Evolutionary conservation across 2,888 invertebrate genomes (phyloP), one percentile per base, ranked within the genome.

Genomic region (Fragum sueziense): DNA sequence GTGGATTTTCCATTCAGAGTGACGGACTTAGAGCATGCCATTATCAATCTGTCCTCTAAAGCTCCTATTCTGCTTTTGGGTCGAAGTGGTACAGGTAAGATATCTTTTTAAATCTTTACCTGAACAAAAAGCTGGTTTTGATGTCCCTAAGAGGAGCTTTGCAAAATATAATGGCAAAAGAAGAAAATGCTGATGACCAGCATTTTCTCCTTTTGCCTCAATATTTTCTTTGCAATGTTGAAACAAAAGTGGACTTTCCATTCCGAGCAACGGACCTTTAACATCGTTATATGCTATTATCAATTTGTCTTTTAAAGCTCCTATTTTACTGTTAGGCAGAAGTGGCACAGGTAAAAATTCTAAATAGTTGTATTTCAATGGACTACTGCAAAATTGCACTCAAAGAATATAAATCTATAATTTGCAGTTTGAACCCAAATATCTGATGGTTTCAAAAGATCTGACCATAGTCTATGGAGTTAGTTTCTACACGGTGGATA

Each of bases 1-100:
- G 88, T 91, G 11, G 90, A 91, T 72, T 90, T 91, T 51, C 91
- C 91, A 14, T 91, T 91, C 86, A 84, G 88, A 9, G 91, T 91
- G 57, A 91, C 90, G 20, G 90, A 90, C 68, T 81, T 86, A n/a
- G 91, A 91, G 74, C 88, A 90, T 76, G 88, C 87, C 20, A 89
- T 91, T 33, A 91, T 91, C 75, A 86, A 88, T 69, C 80, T 91
- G 27, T 70, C 74, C 29, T 84, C 88, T 0, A 80, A 75, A 29
- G 84, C 88, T 11, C 90, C 90, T 0, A 85, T 91, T 9, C 82
- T 91, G 7, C 85, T 91, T n/a, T 83, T 91, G 29, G 91, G 91
- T 0, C 87, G 91, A 2, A 91, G 91, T 86, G 91, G 91, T 3
- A 91, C 91, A 27, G 83, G 82, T 82, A 20, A 33, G 7, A 37